These are phyloP conservation scores for Tupaia chinensis DNA, from an alignment of 2,113 vertebrate genomes.

Conservation along the genomic window DNA sequence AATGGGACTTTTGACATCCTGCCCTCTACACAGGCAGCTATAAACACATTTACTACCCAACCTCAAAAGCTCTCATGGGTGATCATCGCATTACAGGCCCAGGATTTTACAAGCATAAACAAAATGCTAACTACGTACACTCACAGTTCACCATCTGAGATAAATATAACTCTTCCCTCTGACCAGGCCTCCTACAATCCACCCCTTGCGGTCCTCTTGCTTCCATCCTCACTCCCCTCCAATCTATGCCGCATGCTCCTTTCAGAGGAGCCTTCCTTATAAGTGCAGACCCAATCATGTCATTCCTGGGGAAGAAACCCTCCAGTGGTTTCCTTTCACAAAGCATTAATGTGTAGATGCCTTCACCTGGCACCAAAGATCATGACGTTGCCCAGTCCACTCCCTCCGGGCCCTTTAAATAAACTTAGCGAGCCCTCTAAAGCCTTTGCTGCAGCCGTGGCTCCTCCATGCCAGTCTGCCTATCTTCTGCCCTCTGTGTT, in stretches of 20 bases:
- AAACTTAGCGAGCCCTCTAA: not conserved
- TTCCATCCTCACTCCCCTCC: not conserved
- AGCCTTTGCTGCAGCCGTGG: not conserved
- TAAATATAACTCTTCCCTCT: not conserved
- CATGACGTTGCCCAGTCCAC: not conserved
- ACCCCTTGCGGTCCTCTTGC: not conserved
- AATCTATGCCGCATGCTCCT: not conserved
- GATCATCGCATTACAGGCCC: not conserved
- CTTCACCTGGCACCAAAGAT: not conserved
- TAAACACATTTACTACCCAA: slow-evolving; percentile 6
- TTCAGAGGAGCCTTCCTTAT: not conserved
- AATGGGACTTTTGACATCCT: slow-evolving; percentile 47
- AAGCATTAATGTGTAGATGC: not conserved
- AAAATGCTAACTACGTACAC: slow-evolving; percentile 1
- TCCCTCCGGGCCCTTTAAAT: not conserved
- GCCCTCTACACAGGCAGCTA: not conserved
- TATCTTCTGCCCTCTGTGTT: not conserved
- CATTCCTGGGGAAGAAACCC: not conserved
- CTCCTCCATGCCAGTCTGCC: not conserved
- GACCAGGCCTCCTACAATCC: not conserved
- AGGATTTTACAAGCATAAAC: slow-evolving; percentile 52
- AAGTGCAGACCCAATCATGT: not conserved
- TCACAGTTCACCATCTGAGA: not conserved
- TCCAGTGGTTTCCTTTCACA: slow-evolving; percentile 42
- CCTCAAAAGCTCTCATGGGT: not conserved